These are phyloP conservation scores for Pithys albifrons DNA, from an alignment of 2,113 vertebrate genomes.

Conservation along the genomic window DNA sequence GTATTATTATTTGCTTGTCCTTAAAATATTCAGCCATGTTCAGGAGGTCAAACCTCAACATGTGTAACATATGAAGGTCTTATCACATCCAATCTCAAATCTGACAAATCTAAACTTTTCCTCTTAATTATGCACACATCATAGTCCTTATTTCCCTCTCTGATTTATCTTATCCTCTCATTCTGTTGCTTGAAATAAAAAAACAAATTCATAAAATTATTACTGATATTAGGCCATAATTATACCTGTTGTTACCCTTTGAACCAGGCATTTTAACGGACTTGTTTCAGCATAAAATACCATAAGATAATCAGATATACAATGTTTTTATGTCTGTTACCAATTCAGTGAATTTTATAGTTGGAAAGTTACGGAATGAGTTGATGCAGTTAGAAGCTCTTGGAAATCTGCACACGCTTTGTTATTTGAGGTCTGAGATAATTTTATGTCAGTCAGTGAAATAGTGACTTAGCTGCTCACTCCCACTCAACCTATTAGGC, in stretches of 20 bases:
- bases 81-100: background rate
- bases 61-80: background rate
- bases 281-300: background rate
- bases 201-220: background rate
- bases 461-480: background rate
- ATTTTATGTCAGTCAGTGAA: background rate
- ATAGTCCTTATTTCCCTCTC: background rate
- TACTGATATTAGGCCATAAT: background rate
- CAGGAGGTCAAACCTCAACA: background rate
- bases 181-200: background rate
- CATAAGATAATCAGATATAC: background rate
- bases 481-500: background rate
- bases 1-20: background rate
- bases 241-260: background rate
- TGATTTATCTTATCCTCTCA: background rate
- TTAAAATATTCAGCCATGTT: background rate
- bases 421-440: background rate
- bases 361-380: background rate
- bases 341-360: background rate
- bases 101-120: background rate
- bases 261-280: background rate
- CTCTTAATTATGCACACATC: background rate
- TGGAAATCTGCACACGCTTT: background rate
- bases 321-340: background rate
- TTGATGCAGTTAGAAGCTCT: background rate